Base-by-base conservation (phyloP, 2,113 vertebrate species). In the Myotis yumanensis region DNA sequence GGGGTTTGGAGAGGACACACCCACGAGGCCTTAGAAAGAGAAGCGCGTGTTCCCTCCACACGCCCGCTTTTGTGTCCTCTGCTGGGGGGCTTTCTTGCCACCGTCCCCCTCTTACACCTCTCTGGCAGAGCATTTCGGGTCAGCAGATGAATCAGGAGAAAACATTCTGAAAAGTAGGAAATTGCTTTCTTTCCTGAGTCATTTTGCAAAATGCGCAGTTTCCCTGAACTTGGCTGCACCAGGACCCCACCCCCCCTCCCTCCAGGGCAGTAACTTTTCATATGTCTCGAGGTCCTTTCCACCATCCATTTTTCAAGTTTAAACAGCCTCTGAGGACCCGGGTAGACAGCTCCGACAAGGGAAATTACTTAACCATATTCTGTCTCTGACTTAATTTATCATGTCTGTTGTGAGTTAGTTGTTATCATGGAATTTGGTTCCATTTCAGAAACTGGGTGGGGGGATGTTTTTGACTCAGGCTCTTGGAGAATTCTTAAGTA, bases 321-420 rank as follows among this genome's bases (percentile, higher is more conserved):
- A 72, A 81, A 25, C 69, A 62, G 62, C 81, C 89, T 79, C 66
- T 7, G 66, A 73, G 89, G 66, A 64, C 68, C 9, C 3, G 7
- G 94, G 82, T 91, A 89, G 83, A 92, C 69, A n/a, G 52, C 28
- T 92, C 93, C 80, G 57, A 69, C 14, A 6, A 51, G 79, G 48
- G 73, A 89, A 84, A 66, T 72, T 25, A 15, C 84, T 95, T 72
- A 59, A 71, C 23, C 28, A 30, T 46, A 22, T 51, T 88, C 92
- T 89, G 89, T 84, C 48, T 88, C 14, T 69, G 35, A 52, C 66
- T 96, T 94, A 86, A 76, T 97, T 92, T 91, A 89, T 35, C 46
- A 51, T 81, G 90, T 89, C 96, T 97, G 94, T 91, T 97, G 48
- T 86, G 92, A 94, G 72, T 96, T 96, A 96, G 89, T 37, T 77